Evolutionary conservation across 2,888 invertebrate species (phyloP).

Genomic region (Emmelina monodactyla): DNA sequence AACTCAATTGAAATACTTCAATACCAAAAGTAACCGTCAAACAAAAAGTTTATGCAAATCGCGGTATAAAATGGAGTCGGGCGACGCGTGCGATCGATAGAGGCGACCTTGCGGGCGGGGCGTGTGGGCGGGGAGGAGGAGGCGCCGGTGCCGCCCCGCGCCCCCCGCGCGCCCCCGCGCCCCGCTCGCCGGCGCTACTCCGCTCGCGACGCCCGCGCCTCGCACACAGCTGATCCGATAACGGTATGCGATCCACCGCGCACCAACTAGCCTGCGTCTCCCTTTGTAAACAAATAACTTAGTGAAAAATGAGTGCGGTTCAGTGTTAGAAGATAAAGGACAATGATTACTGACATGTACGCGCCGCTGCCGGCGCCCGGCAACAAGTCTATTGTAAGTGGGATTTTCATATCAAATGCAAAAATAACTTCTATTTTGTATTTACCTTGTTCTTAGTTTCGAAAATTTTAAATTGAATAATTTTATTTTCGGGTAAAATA

Average conservation of each 20-base stretch:
- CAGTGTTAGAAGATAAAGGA: slow-evolving; percentile 17
- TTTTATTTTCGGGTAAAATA: no score
- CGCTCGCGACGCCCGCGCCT: slow-evolving; percentile 18
- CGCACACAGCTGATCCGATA: slow-evolving; percentile 13
- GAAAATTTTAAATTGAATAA: no score
- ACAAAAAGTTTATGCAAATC: slow-evolving; percentile 63
- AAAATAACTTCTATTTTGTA: not conserved
- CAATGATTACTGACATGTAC: slow-evolving; percentile 61
- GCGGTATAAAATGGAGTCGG: slow-evolving; percentile 61
- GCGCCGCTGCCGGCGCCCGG: slow-evolving; percentile 50
- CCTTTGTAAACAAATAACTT: no score
- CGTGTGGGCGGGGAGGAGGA: slow-evolving; percentile 48
- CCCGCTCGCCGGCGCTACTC: slow-evolving; percentile 19
- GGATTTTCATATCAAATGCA: not conserved
- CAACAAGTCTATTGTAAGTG: slow-evolving; percentile 54
- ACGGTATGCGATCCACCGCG: no score
- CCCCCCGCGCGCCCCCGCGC: slow-evolving; percentile 22
- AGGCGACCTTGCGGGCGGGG: slow-evolving; percentile 59
- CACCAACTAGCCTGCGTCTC: no score
- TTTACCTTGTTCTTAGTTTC: not conserved
- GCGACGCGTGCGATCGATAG: slow-evolving; percentile 61
- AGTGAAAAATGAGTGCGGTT: not conserved
- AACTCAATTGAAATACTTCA: not conserved
- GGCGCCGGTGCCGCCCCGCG: slow-evolving; percentile 41
- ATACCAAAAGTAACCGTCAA: slow-evolving; percentile 19